A percentile compares a stretch with the other conserved stretches of the same genome.
Conservation (phyloP, 2,797 vertebrate genomes). For the Periparus ater region DNA sequence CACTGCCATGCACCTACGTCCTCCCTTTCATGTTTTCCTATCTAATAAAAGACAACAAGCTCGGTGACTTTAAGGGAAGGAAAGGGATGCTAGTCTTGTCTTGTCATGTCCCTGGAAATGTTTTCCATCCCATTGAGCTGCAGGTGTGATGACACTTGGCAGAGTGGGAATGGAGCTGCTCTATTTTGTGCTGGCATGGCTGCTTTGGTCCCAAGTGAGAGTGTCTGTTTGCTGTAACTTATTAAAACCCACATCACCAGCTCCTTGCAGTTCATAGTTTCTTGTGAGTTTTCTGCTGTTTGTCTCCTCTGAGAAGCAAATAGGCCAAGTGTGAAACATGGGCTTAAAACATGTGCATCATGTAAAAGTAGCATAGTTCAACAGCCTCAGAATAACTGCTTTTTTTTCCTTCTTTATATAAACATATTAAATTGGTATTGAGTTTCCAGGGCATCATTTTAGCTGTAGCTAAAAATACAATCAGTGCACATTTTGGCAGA, state of each 20-base stretch:
- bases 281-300: slow-evolving; percentile 28
- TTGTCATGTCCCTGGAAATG: neutral
- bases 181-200: neutral
- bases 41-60: neutral
- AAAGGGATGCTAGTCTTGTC: neutral
- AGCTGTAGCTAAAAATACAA: slow-evolving; percentile 49
- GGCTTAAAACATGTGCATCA: neutral
- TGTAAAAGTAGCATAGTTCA: neutral
- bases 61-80: neutral
- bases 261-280: slow-evolving; percentile 22
- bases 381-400: neutral
- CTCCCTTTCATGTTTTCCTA: neutral
- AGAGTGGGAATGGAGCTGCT: slow-evolving; percentile 18
- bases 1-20: neutral
- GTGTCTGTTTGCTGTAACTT: slow-evolving; percentile 3
- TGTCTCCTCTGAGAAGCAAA: slow-evolving; percentile 39
- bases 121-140: neutral
- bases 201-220: neutral
- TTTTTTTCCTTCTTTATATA: neutral
- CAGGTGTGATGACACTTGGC: neutral
- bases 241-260: neutral
- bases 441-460: slow-evolving; percentile 33
- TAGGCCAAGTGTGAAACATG: neutral
- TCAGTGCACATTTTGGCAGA: slow-evolving; percentile 24
- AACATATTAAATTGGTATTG: neutral